Base-by-base conservation (phyloP, 2,797 vertebrate species). In the Scleropages formosus region DNA sequence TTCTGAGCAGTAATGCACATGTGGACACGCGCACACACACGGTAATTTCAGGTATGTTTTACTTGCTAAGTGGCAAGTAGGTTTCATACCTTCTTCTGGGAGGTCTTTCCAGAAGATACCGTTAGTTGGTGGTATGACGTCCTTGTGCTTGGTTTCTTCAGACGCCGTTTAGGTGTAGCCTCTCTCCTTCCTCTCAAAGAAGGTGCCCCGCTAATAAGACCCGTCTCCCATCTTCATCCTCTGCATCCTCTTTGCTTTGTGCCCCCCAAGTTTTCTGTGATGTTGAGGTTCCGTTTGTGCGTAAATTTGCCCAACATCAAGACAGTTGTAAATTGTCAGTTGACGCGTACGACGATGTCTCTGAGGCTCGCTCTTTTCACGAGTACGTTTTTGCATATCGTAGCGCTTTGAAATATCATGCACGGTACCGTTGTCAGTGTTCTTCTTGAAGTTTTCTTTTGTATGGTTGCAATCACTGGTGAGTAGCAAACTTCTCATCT, bases 81-180 rank as follows among this genome's bases (percentile, higher is more conserved):
- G 47, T 47, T 22, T n/a, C 67, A 69, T 53, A 22, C 44, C 39
- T 24, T 20, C 20, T 44, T 39, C 18, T 44, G 15, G 11, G n/a
- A 24, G 9, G 27, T 53, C 11, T 56, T 51, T 61, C 39, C 22
- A 46, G 26, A 56, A 22, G 27, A 64, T 65, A 75, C 70, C 63
- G 56, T 75, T 68, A 58, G 72, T 75, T 51, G 51, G 61, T 70
- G 77, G n/a, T n/a, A n/a, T 80, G 74, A 83, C 75, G 66, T 78
- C 75, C 66, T 79, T 79, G n/a, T 82, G 75, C 80, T 78, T 49
- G 22, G 49, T 66, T 74, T 62, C 66, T 70, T 60, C 39, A 27
- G 74, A 16, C 63, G 46, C 72, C 60, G 22, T 51, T 20, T 70
- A 46, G 11, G 2, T 31, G 66, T 18, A 27, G n/a, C 60, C 16